Conservation (phyloP, 1,140 invertebrate species). For the Chironomus tepperi region DNA sequence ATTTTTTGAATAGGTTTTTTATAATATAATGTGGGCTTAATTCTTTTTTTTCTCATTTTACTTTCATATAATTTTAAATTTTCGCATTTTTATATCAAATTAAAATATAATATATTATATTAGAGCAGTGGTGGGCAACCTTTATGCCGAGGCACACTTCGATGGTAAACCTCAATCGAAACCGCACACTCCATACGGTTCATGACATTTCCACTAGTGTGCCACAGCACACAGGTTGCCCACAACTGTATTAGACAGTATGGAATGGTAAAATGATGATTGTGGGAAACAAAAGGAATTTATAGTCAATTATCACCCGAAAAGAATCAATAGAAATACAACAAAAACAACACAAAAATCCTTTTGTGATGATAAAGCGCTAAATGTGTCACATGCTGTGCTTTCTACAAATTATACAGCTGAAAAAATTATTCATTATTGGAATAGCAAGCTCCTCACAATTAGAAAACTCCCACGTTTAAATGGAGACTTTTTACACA, state of each 20-base stretch:
- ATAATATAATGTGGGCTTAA: not conserved
- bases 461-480: no score
- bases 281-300: not conserved
- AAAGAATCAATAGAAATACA: no score
- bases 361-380: not conserved
- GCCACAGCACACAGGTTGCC: no score
- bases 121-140: no score
- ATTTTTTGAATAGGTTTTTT: not conserved
- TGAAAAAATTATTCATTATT: not conserved
- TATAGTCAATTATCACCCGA: no score
- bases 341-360: not conserved
- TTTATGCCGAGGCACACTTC: no score
- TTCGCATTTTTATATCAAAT: not conserved
- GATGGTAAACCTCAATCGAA: no score
- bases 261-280: not conserved
- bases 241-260: no score
- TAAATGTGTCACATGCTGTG: not conserved
- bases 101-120: no score
- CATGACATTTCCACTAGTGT: no score
- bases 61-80: slow-evolving; percentile 2
- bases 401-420: not conserved
- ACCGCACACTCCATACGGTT: no score
- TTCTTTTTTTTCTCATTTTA: slow-evolving; percentile 3
- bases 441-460: not conserved
- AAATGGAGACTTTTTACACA: no score